Conservation (phyloP, 2,888 invertebrate species). For the Atherix ibis region DNA sequence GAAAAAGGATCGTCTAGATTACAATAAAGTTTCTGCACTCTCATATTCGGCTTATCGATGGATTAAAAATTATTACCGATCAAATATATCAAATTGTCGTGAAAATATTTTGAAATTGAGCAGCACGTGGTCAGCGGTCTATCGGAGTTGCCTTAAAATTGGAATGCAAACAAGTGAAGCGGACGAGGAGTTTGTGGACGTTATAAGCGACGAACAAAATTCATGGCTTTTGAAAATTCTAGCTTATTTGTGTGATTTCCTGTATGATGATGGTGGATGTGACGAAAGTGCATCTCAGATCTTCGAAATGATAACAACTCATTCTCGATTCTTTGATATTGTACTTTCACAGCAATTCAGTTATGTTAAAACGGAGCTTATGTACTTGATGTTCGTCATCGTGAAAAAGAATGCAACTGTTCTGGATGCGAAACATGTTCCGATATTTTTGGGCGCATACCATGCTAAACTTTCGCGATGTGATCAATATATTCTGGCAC, state of each 20-base stretch:
- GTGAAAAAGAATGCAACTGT: conserved; percentile 43
- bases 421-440: conserved; percentile 53
- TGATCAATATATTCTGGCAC: conserved; percentile 52
- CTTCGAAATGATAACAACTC: conserved; percentile 59
- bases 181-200: conserved; percentile 27
- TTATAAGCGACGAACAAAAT: conserved; percentile 22
- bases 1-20: conserved; percentile 31
- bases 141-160: conserved; percentile 48
- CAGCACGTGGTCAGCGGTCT: conserved; percentile 42
- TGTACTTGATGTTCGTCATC: conserved; percentile 47
- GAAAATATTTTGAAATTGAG: conserved; percentile 24
- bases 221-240: conserved; percentile 40
- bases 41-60: conserved; percentile 28
- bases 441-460: conserved; percentile 63
- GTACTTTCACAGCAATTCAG: conserved; percentile 38
- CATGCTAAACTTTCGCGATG: conserved; percentile 50
- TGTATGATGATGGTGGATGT: conserved; percentile 37
- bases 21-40: conserved; percentile 26
- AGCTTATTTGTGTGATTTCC: conserved; percentile 38
- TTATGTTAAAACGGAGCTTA: conserved; percentile 41
- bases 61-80: conserved; percentile 13
- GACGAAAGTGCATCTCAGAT: conserved; percentile 36
- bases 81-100: conserved; percentile 2
- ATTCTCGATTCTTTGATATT: conserved; percentile 60
- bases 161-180: conserved; percentile 37